Conservation (phyloP, 2,113 vertebrate genomes). For the Rhea americana region DNA sequence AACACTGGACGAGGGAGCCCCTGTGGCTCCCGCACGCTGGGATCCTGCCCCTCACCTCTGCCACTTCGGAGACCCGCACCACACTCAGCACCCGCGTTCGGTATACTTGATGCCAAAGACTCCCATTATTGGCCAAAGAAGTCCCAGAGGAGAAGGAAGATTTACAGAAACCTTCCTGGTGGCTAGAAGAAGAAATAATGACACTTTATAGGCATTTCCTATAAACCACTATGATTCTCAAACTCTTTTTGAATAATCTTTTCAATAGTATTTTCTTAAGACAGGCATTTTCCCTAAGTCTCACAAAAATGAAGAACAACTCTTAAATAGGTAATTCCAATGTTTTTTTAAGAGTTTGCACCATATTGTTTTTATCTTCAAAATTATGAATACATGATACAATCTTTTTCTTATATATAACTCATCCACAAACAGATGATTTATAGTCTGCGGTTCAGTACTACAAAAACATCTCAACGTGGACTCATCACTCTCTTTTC, state of each 20-base stretch:
- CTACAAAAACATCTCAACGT: not conserved
- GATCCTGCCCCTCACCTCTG: accelerated
- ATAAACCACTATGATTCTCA: not conserved
- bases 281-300: not conserved
- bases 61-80: not conserved
- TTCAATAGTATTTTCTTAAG: not conserved
- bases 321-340: not conserved
- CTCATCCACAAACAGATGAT: not conserved
- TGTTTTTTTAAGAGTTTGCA: not conserved
- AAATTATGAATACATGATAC: not conserved
- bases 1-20: not conserved
- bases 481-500: not conserved
- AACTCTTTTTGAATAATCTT: not conserved
- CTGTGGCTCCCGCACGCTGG: not conserved
- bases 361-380: not conserved
- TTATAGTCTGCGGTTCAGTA: not conserved
- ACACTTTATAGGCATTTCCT: accelerated
- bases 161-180: not conserved
- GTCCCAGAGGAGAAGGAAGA: not conserved
- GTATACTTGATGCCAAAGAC: not conserved
- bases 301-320: not conserved
- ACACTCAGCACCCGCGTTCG: no score
- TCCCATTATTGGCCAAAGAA: not conserved
- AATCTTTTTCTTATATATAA: not conserved
- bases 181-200: not conserved